Evolutionary conservation across 2,888 invertebrate species (phyloP), one percentile per base, ranked within the genome.

Genomic region (Meghimatium bilineatum): DNA sequence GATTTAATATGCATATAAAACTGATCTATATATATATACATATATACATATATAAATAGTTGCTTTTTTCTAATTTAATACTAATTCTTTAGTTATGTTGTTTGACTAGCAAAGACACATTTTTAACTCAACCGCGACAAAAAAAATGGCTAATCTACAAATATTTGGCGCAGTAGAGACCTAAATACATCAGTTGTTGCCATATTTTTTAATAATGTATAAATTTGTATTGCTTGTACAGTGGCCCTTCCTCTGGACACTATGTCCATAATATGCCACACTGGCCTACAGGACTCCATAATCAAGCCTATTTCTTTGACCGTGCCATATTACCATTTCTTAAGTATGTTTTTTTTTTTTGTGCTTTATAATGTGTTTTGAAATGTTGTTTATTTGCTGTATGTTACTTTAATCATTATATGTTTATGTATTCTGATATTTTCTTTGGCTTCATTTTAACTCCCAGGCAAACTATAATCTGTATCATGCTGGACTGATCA

Each of bases 1-100:
- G 63, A 81, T 71, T 38, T 81, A 23, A 81, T 74, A 81, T 66
- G 76, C 82, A 82, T 76, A 82, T 76, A 76, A 63, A 74, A 52
- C 72, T 75, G 66, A 52, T 84, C 29, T 74, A 74, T 60, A 71
- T 38, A 76, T 67, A 56, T 72, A 69, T 71, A 49, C 72, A 56
- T 71, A 56, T 82, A 69, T 52, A 71, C 29, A 78, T 72, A 71
- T 78, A 77, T 72, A 69, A 56, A 72, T 83, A 78, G 38, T 83
- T 78, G 77, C 69, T 76, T 63, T 56, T 69, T 49, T 67, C 26
- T 74, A 44, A 38, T 79, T 71, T 72, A 63, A 66, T 83, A 81
- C 74, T 74, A 74, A 74, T 52, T 74, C 60, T 75, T 66, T 67
- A 38, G 38, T 76, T 75, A 23, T 32, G 44, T 44, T 79, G 79